Conservation (phyloP, 2,888 invertebrate species). For the Lycia hirtaria region DNA sequence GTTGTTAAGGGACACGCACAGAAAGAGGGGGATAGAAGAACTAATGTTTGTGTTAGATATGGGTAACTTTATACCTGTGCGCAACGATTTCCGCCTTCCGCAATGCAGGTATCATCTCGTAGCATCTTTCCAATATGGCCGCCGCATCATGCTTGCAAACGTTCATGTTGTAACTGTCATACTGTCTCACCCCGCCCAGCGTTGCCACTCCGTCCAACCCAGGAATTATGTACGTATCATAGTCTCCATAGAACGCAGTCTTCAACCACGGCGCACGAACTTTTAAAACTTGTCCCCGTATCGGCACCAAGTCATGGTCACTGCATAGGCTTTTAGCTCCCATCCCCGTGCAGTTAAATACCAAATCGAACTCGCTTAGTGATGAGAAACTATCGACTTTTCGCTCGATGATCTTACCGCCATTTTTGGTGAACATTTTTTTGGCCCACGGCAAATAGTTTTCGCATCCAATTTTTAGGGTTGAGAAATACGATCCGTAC, state of each 20-base stretch:
- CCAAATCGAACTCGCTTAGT: constrained; percentile 87
- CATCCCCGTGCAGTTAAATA: constrained; percentile 94
- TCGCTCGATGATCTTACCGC: constrained; percentile 86
- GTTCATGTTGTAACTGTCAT: constrained; percentile 89
- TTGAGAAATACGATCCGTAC: constrained; percentile 93
- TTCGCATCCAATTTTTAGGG: constrained; percentile 90
- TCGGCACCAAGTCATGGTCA: constrained; percentile 90
- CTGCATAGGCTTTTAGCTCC: constrained; percentile 91
- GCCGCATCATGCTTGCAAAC: constrained; percentile 90
- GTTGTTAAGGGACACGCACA: too few species aligned
- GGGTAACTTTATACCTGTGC: too few species aligned
- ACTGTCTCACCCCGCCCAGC: constrained; percentile 94
- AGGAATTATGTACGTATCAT: constrained; percentile 94
- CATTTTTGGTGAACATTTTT: constrained; percentile 84
- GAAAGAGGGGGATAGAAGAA: too few species aligned
- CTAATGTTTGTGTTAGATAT: too few species aligned
- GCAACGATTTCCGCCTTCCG: constrained; percentile 84
- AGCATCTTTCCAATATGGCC: constrained; percentile 92
- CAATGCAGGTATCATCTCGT: constrained; percentile 89
- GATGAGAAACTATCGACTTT: constrained; percentile 87
- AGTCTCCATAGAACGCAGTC: constrained; percentile 94
- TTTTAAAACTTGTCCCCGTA: constrained; percentile 93
- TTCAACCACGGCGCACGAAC: constrained; percentile 96
- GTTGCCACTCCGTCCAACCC: constrained; percentile 89
- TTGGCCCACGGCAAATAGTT: constrained; percentile 92